These are phyloP conservation scores for Philonicus albiceps DNA, from an alignment of 2,888 invertebrate species.

Conservation along the genomic window DNA sequence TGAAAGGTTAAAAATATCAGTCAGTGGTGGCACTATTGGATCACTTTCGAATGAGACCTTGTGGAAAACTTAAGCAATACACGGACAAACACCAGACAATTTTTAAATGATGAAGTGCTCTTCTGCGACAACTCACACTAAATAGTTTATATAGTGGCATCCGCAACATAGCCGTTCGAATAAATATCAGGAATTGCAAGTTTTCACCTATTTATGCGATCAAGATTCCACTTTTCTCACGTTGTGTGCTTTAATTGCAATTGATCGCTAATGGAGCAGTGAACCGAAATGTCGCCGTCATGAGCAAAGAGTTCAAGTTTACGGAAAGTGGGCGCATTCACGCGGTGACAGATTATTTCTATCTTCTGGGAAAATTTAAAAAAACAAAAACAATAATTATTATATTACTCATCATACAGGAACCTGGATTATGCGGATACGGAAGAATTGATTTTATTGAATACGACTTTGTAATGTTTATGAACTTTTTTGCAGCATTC, in stretches of 20 bases:
- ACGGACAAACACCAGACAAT: neutral
- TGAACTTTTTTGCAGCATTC: no score
- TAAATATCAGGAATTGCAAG: constrained; percentile 7
- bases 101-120: neutral
- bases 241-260: neutral
- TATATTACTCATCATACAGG: neutral
- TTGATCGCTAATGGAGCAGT: neutral
- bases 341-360: neutral
- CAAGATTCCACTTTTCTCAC: neutral
- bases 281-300: neutral
- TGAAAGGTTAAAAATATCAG: neutral
- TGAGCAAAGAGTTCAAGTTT: constrained; percentile 8
- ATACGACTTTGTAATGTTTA: no score
- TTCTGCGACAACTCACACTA: neutral
- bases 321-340: neutral
- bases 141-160: neutral
- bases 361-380: neutral
- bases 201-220: constrained; percentile 19
- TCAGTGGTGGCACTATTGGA: neutral
- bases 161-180: neutral
- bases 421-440: no score
- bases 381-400: neutral
- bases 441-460: no score
- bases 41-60: constrained; percentile 30
- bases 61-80: neutral